phyloP scores from a whole-genome alignment of 2,113 vertebrate genomes.

The Epinephelus lanceolatus region DNA sequence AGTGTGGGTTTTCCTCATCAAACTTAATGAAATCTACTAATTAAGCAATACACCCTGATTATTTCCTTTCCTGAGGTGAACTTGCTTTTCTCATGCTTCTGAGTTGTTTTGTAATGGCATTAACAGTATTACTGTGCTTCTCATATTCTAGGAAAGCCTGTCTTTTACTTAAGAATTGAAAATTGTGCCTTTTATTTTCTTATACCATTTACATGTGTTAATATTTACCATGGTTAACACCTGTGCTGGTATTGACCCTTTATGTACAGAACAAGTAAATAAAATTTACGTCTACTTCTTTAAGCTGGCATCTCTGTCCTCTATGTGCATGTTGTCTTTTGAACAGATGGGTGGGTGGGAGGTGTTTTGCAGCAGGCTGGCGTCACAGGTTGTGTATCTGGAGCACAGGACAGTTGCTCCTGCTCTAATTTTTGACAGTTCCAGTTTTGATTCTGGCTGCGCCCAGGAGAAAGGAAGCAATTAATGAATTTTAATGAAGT shows the following conservation, averaged over 20 bases:
- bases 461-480: conserved; percentile 84
- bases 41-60: conserved; percentile 81
- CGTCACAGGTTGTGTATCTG: conserved; percentile 67
- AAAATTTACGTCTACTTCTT: conserved; percentile 92
- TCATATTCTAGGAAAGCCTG: conserved; percentile 87
- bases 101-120: conserved; percentile 89
- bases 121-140: conserved; percentile 97
- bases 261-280: conserved; percentile 90
- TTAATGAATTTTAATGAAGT: conserved; percentile 87
- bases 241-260: conserved; percentile 86
- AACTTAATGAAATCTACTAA: conserved; percentile 70
- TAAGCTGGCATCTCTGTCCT: conserved; percentile 57
- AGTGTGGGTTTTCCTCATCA: conserved; percentile 51
- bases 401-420: conserved; percentile 65
- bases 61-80: conserved; percentile 64
- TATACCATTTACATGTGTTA: conserved; percentile 89
- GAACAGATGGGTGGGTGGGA: conserved; percentile 15
- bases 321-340: not conserved
- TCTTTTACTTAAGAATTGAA: conserved; percentile 82
- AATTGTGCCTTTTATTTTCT: conserved; percentile 96
- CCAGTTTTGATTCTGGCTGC: conserved; percentile 69
- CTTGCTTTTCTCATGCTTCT: conserved; percentile 67
- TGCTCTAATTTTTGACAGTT: conserved; percentile 71
- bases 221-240: conserved; percentile 90
- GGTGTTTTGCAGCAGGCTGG: conserved; percentile 26